A percentile compares a stretch with the other conserved stretches of the same genome.
Evolutionary conservation across 2,113 vertebrate species (phyloP).

Genomic region (Lucifuga dentata): DNA sequence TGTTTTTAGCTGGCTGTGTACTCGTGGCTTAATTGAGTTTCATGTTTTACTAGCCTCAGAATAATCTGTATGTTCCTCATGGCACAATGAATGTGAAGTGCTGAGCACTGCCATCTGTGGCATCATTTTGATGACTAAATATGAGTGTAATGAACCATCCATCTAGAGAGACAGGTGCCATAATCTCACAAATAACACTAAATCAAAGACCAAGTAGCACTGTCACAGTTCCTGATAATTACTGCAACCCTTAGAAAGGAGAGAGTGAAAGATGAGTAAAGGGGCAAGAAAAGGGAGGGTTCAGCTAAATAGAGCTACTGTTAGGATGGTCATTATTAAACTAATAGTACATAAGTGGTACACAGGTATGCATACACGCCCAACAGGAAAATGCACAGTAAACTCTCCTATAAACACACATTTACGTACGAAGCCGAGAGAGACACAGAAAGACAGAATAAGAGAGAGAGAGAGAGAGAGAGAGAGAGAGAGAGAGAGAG

Average conservation of each 20-base stretch:
- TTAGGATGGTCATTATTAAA: neutral
- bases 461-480: no score
- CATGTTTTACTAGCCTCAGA: slow-evolving; percentile 40
- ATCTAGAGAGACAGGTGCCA: slow-evolving; percentile 38
- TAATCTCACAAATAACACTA: slow-evolving; percentile 33
- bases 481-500: no score
- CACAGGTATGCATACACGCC: no score
- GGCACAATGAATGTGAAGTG: neutral
- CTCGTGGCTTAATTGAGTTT: slow-evolving; percentile 41
- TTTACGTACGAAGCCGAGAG: no score
- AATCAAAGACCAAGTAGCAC: slow-evolving; percentile 17
- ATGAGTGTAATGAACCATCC: slow-evolving; percentile 42
- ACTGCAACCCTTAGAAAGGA: neutral
- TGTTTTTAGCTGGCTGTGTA: slow-evolving; percentile 50
- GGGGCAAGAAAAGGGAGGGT: neutral
- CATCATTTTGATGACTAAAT: slow-evolving; percentile 39
- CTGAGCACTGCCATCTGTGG: slow-evolving; percentile 32
- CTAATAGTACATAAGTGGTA: no score
- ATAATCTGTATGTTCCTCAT: slow-evolving; percentile 34
- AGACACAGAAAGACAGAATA: no score
- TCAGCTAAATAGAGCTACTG: neutral
- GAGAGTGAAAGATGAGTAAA: neutral
- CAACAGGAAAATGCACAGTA: no score
- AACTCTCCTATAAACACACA: no score
- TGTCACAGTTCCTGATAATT: slow-evolving; percentile 2